Conservation (phyloP, 2,113 vertebrate genomes). For the Xerus inauris region DNA sequence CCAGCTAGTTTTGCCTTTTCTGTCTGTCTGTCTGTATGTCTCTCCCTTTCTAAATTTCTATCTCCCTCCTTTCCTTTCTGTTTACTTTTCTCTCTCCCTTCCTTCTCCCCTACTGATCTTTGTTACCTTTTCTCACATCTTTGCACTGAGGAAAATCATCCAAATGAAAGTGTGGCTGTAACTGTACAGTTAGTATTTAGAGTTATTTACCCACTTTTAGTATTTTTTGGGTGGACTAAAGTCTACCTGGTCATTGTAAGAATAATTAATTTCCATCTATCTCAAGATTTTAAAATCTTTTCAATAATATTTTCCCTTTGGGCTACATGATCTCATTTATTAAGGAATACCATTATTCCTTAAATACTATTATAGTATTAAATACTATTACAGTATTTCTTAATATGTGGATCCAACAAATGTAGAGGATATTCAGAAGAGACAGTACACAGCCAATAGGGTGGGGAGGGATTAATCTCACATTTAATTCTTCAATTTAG, state of each 20-base stretch:
- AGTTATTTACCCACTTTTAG: neutral
- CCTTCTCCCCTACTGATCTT: neutral
- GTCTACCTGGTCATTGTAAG: neutral
- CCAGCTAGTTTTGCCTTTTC: neutral
- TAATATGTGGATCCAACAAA: neutral
- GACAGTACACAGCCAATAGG: neutral
- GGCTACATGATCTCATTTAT: slow-evolving; percentile 3
- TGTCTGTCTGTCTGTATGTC: neutral
- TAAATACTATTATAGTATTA: too few species aligned
- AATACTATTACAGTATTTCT: neutral
- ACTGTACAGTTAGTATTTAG: neutral
- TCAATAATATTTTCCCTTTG: neutral
- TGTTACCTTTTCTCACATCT: neutral
- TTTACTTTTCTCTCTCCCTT: neutral
- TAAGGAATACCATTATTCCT: neutral
- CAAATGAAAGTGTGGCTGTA: neutral
- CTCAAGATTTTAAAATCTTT: neutral
- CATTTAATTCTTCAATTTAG: neutral
- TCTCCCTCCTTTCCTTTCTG: neutral
- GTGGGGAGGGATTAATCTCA: neutral
- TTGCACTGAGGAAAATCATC: neutral
- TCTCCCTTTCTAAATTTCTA: too few species aligned
- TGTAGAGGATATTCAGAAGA: neutral
- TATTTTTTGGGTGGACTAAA: neutral
- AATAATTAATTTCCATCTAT: neutral